Percentiles rank a stretch among this genome's conserved stretches.
phyloP scores from a whole-genome alignment of 2,888 invertebrate genomes.

The Chalcis sispes region DNA sequence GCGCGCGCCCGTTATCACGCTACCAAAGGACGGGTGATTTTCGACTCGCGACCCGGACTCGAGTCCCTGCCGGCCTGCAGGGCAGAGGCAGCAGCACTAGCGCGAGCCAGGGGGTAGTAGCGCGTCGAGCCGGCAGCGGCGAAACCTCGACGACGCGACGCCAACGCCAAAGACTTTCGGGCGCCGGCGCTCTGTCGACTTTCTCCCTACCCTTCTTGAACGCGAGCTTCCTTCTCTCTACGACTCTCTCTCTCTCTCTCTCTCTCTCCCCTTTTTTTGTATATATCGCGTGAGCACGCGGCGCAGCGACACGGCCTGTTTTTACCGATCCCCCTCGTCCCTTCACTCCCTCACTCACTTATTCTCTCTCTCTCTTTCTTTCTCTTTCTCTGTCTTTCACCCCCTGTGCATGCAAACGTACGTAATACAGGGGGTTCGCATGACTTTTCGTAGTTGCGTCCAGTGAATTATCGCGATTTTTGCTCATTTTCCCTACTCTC shows the following conservation, averaged over 20 bases:
- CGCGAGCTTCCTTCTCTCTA: slow-evolving; percentile 38
- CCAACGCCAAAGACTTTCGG: slow-evolving; percentile 59
- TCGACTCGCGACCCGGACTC: background rate
- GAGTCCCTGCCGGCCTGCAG: slow-evolving; percentile 34
- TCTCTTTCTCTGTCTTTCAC: background rate
- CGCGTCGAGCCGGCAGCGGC: slow-evolving; percentile 37
- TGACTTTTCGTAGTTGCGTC: slow-evolving; percentile 29
- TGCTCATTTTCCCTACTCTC: background rate
- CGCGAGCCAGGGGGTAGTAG: slow-evolving; percentile 33
- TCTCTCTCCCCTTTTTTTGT: too few species aligned
- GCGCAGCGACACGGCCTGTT: slow-evolving; percentile 41
- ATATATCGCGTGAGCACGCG: slow-evolving; percentile 6
- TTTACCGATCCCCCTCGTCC: slow-evolving; percentile 10
- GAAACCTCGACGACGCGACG: slow-evolving; percentile 53
- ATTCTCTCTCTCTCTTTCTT: background rate
- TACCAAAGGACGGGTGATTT: too few species aligned
- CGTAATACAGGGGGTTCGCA: slow-evolving; percentile 15
- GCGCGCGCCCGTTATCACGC: background rate
- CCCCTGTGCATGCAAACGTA: background rate
- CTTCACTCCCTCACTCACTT: background rate
- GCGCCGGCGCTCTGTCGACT: slow-evolving; percentile 65
- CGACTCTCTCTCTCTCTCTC: slow-evolving; percentile 18
- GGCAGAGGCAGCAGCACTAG: slow-evolving; percentile 48
- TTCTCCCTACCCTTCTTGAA: background rate
- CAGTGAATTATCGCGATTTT: slow-evolving; percentile 18